Percentiles rank a stretch among this genome's conserved stretches.
These are phyloP conservation scores for Toxonevra muliebris DNA, from an alignment of 2,888 invertebrate genomes.

Conservation along the genomic window DNA sequence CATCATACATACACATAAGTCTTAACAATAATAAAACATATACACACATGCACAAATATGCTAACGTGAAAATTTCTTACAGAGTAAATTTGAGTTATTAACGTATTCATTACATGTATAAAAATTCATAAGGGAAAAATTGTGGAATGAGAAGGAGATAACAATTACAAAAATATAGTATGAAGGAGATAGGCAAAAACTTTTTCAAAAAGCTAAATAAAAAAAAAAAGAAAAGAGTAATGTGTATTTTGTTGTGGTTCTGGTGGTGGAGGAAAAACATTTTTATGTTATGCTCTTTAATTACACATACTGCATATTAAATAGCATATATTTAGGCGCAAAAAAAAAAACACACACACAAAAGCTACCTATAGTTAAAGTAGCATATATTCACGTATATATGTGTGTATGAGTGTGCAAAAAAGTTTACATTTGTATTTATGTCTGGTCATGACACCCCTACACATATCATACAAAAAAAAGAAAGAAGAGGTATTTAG, in stretches of 20 bases:
- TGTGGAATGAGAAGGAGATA: no score
- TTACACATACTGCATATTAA: no score
- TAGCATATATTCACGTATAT: neutral
- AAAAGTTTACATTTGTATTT: no score
- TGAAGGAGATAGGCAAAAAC: no score
- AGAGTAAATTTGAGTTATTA: constrained; percentile 8
- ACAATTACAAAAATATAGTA: no score
- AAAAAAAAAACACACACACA: neutral
- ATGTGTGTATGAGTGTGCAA: neutral
- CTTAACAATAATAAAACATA: neutral
- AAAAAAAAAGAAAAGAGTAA: no score
- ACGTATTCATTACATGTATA: neutral
- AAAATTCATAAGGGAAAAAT: no score
- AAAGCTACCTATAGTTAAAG: no score
- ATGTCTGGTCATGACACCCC: constrained; percentile 6
- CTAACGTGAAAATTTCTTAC: neutral
- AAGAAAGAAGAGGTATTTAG: neutral
- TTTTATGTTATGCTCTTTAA: no score
- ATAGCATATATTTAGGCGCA: neutral
- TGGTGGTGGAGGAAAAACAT: no score
- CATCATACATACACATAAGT: neutral
- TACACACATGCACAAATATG: neutral
- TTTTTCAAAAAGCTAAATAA: no score
- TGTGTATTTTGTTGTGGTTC: no score
- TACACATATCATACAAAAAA: neutral